Evolutionary conservation across 2,113 vertebrate species (phyloP).

Genomic region (Zosterops japonicus): DNA sequence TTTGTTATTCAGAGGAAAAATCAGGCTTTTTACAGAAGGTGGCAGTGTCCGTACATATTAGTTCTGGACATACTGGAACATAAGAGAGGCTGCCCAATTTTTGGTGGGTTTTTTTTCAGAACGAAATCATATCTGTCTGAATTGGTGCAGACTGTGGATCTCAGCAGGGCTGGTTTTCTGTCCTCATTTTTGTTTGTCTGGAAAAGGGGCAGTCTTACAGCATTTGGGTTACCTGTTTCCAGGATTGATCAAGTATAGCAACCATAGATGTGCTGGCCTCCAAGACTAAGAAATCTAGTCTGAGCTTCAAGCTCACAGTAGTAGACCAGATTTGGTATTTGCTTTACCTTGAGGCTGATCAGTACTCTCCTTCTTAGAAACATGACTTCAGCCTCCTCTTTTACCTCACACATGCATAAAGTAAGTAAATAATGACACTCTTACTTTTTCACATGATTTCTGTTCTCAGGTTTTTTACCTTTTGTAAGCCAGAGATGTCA

Average conservation of each 20-base stretch:
- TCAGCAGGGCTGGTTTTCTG: neutral
- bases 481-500: constrained; percentile 65
- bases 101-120: accelerated
- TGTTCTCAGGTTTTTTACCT: constrained; percentile 66
- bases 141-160: neutral
- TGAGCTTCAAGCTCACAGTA: neutral
- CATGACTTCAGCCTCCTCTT: neutral
- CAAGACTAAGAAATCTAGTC: neutral
- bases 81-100: neutral
- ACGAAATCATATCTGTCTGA: neutral
- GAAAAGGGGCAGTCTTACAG: neutral
- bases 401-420: neutral
- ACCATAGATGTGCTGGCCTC: neutral
- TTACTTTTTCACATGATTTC: neutral
- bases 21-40: neutral
- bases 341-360: neutral
- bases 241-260: neutral
- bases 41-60: neutral
- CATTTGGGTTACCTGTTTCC: neutral
- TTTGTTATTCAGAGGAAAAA: neutral
- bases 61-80: neutral
- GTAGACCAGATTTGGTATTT: neutral
- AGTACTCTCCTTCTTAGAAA: neutral
- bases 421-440: neutral
- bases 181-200: neutral